phyloP scores from a whole-genome alignment of 2,797 vertebrate species.

The Agapornis canus region DNA sequence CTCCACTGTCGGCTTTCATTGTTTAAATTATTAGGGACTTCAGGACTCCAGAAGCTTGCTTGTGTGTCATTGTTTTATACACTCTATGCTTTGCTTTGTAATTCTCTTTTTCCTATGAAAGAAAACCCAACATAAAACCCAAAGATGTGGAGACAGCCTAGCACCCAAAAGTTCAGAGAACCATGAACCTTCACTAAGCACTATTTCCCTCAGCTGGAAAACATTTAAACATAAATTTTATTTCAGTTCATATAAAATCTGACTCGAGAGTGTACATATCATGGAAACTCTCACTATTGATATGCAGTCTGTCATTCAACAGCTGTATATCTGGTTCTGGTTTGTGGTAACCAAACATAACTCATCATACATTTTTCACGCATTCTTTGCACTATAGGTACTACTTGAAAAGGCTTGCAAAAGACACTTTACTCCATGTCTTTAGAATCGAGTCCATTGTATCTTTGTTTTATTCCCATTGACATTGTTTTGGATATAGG shows the following conservation, averaged over 20 bases:
- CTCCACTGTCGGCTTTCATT: not conserved
- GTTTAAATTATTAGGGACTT: not conserved
- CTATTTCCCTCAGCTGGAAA: not conserved
- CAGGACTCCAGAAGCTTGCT: not conserved
- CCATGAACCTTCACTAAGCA: not conserved
- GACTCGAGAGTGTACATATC: not conserved
- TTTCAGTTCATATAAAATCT: not conserved
- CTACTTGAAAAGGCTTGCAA: not conserved
- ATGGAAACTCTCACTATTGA: not conserved
- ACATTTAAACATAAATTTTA: not conserved
- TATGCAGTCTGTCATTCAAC: not conserved
- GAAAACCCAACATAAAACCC: accelerated
- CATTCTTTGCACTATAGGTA: not conserved
- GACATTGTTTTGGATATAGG: not conserved
- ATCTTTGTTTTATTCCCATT: not conserved
- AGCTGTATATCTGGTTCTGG: not conserved
- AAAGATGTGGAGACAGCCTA: not conserved
- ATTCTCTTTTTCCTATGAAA: not conserved
- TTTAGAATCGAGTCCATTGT: not conserved
- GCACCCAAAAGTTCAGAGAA: not conserved
- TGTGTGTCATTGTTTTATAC: not conserved
- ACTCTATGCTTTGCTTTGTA: not conserved
- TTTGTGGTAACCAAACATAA: not conserved
- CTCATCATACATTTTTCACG: not conserved
- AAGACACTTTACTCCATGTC: not conserved